A percentile compares a stretch with the other conserved stretches of the same genome.
These are phyloP conservation scores for Anadara kagoshimensis DNA, from an alignment of 1,140 invertebrate species.

Conservation along the genomic window DNA sequence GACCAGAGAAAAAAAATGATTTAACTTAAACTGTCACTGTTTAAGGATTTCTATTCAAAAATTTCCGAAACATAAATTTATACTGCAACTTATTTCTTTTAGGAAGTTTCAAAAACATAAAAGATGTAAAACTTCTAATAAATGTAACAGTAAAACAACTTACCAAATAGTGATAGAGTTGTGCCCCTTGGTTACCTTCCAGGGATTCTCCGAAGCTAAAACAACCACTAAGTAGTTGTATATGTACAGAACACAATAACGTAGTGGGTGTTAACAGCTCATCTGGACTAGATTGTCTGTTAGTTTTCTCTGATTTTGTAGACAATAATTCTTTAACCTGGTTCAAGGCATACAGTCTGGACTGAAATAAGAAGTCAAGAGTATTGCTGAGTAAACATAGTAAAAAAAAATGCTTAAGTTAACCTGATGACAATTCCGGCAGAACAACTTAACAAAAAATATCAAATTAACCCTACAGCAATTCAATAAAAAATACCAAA, in stretches of 20 bases:
- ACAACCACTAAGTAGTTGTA: conserved; percentile 79
- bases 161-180: conserved; percentile 71
- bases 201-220: conserved; percentile 76
- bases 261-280: conserved; percentile 53
- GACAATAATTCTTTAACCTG: conserved; percentile 75
- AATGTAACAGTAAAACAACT: not conserved
- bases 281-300: conserved; percentile 25
- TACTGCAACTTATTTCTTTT: too few species aligned
- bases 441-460: too few species aligned
- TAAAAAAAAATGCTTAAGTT: not conserved
- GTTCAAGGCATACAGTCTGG: conserved; percentile 75
- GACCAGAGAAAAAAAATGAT: too few species aligned
- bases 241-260: conserved; percentile 75
- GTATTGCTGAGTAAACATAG: not conserved
- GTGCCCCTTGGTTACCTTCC: conserved; percentile 42
- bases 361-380: conserved; percentile 62
- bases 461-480: too few species aligned
- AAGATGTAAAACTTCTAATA: too few species aligned
- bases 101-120: too few species aligned
- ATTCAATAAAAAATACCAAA: too few species aligned
- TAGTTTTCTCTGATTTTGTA: conserved; percentile 64
- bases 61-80: too few species aligned
- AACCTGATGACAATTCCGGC: not conserved
- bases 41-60: too few species aligned
- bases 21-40: too few species aligned